Evolutionary conservation across 2,113 vertebrate genomes (phyloP).

Genomic region (Empidonax alnorum): DNA sequence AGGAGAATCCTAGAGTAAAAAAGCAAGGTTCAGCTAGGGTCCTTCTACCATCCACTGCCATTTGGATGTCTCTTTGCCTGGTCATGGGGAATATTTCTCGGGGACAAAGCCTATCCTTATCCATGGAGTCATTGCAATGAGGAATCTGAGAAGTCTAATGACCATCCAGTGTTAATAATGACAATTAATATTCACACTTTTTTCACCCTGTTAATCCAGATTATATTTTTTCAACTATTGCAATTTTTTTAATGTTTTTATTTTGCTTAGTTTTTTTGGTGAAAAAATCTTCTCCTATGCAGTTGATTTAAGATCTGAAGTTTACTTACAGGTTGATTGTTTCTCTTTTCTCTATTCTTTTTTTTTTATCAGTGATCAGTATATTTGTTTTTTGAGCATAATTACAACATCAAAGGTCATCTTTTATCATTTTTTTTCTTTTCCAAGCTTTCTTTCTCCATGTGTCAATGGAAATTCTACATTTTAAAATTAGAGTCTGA

Average conservation of each 20-base stretch:
- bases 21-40: background rate
- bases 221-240: background rate
- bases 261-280: background rate
- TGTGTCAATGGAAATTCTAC: background rate
- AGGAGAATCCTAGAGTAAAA: background rate
- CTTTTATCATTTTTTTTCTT: background rate
- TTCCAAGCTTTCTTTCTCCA: background rate
- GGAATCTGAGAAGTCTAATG: background rate
- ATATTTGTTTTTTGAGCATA: background rate
- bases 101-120: background rate
- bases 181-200: fast-evolving
- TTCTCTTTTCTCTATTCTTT: background rate
- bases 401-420: background rate
- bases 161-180: background rate
- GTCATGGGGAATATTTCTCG: background rate
- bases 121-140: background rate
- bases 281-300: background rate
- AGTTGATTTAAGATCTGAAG: background rate
- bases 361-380: background rate
- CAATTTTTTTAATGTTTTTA: background rate
- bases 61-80: background rate
- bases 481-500: background rate
- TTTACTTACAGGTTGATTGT: background rate
- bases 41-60: background rate
- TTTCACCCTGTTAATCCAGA: background rate